Evolutionary conservation across 2,113 vertebrate genomes (phyloP), one percentile per base, ranked within the genome.

Genomic region (Australoheros scitulus): DNA sequence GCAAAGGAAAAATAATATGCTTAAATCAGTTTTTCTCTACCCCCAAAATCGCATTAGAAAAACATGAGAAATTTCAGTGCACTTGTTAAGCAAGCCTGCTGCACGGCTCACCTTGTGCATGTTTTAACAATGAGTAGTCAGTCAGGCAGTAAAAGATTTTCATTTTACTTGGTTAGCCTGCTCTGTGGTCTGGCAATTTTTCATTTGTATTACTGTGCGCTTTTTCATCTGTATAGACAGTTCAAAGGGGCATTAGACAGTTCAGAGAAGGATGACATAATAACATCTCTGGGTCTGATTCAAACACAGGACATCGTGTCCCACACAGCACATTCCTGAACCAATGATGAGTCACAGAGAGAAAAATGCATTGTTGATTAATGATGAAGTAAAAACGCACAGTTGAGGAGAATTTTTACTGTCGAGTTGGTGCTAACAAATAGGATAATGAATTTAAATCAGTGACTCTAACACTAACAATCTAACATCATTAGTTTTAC

Each of bases 211-310:
- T 47, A 47, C 79, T 58, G 64, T 59, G 60, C 50, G 11, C 58
- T 36, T 76, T 55, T 34, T 82, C 43, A 43, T 84, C 60, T 80
- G 59, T 43, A n/a, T 18, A 52, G n/a, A 50, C 50, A 61, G 34
- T 59, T 80, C 63, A 82, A 50, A 77, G 65, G 5, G 20, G 36
- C 32, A 72, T 76, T 77, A 76, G 41, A 55, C 32, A 10, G 64
- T 77, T 89, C 77, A 64, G 61, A 75, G 81, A 80, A 82, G 38
- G 68, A 80, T 77, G 77, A 81, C 75, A 74, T 79, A 79, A 90
- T 79, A 79, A 38, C 58, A 55, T 68, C 38, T 57, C 22, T 50
- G 50, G 72, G 47, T 63, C 75, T 65, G 55, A 88, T 76, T 84
- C 72, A 77, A 82, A 86, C 14, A 5, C 22, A 57, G 79, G 72